Evolutionary conservation across 2,113 vertebrate species (phyloP).

Genomic region (Picathartes gymnocephalus): DNA sequence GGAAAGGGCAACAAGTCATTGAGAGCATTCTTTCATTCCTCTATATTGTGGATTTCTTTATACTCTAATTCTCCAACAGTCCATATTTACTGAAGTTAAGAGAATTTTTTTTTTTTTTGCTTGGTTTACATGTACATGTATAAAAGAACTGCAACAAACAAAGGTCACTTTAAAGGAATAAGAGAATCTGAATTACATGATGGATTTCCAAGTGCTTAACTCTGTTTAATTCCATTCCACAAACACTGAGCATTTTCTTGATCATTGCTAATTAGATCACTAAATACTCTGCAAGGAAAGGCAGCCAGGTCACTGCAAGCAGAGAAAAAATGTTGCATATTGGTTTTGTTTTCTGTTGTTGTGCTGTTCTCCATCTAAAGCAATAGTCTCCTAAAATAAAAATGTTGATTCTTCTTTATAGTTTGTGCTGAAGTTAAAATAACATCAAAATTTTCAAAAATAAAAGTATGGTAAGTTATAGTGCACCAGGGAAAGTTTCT

Average conservation of each 20-base stretch:
- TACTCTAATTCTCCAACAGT: fast-evolving
- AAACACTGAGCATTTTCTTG: not conserved
- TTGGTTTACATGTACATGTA: not conserved
- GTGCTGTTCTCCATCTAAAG: not conserved
- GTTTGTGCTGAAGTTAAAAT: not conserved
- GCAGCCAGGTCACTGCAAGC: not conserved
- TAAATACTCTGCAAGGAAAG: not conserved
- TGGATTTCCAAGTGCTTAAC: not conserved
- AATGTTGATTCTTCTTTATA: not conserved
- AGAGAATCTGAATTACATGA: not conserved
- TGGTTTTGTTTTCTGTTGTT: not conserved
- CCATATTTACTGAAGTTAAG: not conserved
- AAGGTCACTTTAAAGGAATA: not conserved
- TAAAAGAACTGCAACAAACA: not conserved
- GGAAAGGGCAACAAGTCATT: not conserved
- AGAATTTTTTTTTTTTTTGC: not conserved
- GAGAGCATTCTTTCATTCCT: not conserved
- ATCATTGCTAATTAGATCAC: not conserved
- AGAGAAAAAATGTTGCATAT: not conserved
- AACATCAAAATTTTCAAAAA: not conserved
- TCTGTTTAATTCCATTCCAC: not conserved
- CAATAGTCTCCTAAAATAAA: not conserved
- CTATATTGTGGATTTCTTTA: not conserved
- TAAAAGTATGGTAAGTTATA: not conserved
- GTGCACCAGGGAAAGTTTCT: not conserved